Base-by-base conservation (phyloP, 1,140 invertebrate species). In the Riptortus pedestris region DNA sequence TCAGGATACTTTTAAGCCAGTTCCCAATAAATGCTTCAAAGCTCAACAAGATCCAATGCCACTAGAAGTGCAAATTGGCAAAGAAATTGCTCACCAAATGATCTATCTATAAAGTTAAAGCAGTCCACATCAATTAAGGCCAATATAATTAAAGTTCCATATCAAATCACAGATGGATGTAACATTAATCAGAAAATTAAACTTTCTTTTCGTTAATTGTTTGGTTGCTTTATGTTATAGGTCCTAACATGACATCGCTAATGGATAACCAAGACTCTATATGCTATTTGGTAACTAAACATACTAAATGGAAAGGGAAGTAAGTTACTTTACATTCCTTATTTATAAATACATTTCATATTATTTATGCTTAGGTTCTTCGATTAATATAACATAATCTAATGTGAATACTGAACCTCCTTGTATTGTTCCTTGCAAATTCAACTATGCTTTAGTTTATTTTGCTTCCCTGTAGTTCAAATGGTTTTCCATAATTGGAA, bases 221-320 rank as follows among this genome's bases (percentile, higher is more conserved):
- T n/a, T n/a, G n/a, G n/a, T n/a, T n/a, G n/a, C n/a, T n/a, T 47
- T 47, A 24, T 57, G 16, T 57, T 57, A 24, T 24, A 57, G 52
- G 1, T 57, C n/a, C 27, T 29, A 22, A n/a, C 4, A 16, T 29
- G n/a, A 59, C 22, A 60, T 31, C n/a, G 24, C 11, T 31, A 63
- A 29, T 60, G 31, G 90, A 93, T 75, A 94, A 93, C 79, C 82
- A 88, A 73, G 91, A 94, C 84, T 80, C 94, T 71, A 87, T 88
- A 65, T 94, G 92, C 76, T 98, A 93, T 78, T 83, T 92, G 75
- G 92, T 96, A 70, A 96, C 90, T 14, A 98, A 98, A 78, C 91
- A 94, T 74, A 93, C 87, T 12, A 14, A 79, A 66, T 89, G 95
- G 95, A 96, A 95, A 79, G 91, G 95, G 77, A 96, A 92, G 87